These are phyloP conservation scores for Cisticola juncidis DNA, from an alignment of 2,113 vertebrate genomes.

Conservation along the genomic window DNA sequence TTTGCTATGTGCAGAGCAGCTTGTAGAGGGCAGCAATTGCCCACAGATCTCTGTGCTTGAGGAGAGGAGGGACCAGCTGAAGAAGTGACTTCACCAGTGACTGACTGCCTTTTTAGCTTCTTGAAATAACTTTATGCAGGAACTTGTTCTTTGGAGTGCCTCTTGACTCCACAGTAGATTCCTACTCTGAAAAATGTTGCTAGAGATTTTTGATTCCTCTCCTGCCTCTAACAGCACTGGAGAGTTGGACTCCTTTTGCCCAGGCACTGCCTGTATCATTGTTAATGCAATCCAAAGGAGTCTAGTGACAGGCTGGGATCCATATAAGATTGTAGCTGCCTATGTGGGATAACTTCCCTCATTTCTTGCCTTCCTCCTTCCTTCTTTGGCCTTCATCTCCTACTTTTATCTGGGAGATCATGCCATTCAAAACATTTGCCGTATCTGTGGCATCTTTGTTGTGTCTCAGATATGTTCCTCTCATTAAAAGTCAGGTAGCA, in stretches of 20 bases:
- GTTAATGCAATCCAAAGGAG: not conserved
- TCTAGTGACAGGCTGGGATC: not conserved
- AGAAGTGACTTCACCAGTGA: not conserved
- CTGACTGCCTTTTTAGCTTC: not conserved
- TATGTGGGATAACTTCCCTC: not conserved
- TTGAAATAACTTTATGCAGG: not conserved
- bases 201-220: not conserved
- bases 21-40: conserved; percentile 78
- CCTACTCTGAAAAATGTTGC: not conserved
- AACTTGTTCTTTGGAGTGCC: conserved; percentile 16
- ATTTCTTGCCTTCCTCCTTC: not conserved
- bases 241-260: not conserved
- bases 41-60: not conserved
- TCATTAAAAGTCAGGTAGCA: not conserved
- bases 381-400: not conserved
- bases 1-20: conserved; percentile 41
- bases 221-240: not conserved
- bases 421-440: not conserved
- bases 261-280: not conserved
- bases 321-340: not conserved
- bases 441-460: not conserved
- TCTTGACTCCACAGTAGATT: conserved; percentile 9
- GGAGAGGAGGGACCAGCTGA: not conserved
- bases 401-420: not conserved
- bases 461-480: not conserved